Base-by-base conservation (phyloP, 2,113 vertebrate genomes). In the Promerops cafer region DNA sequence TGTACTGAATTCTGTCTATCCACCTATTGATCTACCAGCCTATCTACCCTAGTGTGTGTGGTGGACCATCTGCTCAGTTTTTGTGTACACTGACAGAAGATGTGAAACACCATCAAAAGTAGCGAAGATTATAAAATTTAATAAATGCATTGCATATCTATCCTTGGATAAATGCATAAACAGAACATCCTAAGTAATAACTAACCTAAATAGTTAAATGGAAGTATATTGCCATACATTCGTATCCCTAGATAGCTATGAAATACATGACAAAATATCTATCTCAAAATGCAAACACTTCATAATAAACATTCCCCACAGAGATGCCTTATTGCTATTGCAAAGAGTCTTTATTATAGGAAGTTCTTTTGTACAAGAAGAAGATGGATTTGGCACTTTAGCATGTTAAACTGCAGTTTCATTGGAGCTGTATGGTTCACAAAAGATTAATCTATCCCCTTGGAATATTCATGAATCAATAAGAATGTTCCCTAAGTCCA, bases 401-500 rank as follows among this genome's bases (percentile, higher is more conserved):
- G 80, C 89, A 96, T 95, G 83, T 97, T 97, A 96, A 97, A 93
- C 68, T 96, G 80, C 86, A 97, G 71, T 95, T 97, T 96, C 83
- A 92, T 93, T 15, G 50, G 84, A 97, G 64, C 90, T 95, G 50
- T 89, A 47, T 80, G 87, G 54, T 93, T 96, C 92, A 97, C 91
- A 88, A 91, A 92, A 96, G 87, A 97, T 97, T 97, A 95, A 97
- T 94, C 78, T 96, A 87, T 76, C 59, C 57, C 65, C 60, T 91
- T 30, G 30, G 96, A 98, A 97, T 98, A 98, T 97, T 98, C 94
- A 97, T 97, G 94, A 98, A 95, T 97, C 89, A 97, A 83, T 95
- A 97, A 94, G 91, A 97, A 97, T 87, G 72, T 96, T 97, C 60
- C 49, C 52, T 87, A 90, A 95, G 74, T 97, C 87, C 87, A 82